A percentile compares a stretch with the other conserved stretches of the same genome.
These are phyloP conservation scores for Oryctes rhinoceros DNA, from an alignment of 1,140 invertebrate species.

Conservation along the genomic window DNA sequence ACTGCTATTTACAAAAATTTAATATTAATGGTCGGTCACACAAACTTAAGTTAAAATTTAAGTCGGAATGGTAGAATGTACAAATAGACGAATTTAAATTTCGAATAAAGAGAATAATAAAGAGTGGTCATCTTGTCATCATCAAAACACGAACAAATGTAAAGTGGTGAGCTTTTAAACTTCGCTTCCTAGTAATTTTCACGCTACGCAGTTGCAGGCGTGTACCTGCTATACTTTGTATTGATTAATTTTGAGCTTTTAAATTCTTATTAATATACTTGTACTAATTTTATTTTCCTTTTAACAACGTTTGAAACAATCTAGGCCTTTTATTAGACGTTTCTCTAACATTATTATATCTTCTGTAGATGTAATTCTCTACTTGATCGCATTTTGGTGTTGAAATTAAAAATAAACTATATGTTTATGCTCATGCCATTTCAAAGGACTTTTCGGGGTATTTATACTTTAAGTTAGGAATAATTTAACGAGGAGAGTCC, in stretches of 20 bases:
- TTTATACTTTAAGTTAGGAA: neutral
- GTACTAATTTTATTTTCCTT: neutral
- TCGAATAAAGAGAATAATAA: too few species aligned
- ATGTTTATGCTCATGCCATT: neutral
- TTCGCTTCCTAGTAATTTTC: too few species aligned
- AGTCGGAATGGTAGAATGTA: too few species aligned
- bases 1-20: too few species aligned
- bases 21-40: too few species aligned
- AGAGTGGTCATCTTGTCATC: too few species aligned
- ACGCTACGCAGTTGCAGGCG: too few species aligned
- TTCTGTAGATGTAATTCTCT: neutral
- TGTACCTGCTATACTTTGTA: neutral
- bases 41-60: too few species aligned
- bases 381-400: neutral
- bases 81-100: too few species aligned
- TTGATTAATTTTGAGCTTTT: neutral
- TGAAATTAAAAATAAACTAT: neutral
- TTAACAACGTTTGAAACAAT: neutral
- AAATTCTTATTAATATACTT: neutral
- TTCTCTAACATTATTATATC: neutral
- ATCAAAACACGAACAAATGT: too few species aligned
- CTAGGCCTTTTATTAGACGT: neutral
- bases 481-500: neutral
- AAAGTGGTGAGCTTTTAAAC: too few species aligned
- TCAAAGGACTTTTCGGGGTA: neutral